Evolutionary conservation across 2,888 invertebrate species (phyloP).

Genomic region (Lepidonotus clava): DNA sequence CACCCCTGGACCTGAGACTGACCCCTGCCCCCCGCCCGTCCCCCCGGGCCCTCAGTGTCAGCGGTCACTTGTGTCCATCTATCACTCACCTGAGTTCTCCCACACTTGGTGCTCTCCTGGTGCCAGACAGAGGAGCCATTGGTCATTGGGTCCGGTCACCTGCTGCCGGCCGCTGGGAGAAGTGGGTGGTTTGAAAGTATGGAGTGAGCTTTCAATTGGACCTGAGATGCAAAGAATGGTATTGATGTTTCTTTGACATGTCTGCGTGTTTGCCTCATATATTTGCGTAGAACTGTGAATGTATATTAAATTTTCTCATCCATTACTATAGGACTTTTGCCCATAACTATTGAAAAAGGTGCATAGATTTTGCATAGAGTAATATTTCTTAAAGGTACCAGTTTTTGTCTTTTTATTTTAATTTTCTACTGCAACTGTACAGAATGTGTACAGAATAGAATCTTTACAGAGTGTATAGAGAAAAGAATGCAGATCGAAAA

Average conservation of each 20-base stretch:
- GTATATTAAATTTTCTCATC: not conserved
- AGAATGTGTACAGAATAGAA: no score
- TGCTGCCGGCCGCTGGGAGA: not conserved
- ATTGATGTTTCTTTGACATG: not conserved
- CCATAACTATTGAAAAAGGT: no score
- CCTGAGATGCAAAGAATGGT: slow-evolving; percentile 19
- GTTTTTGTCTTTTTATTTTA: no score
- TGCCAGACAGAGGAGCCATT: not conserved
- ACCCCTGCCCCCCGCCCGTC: not conserved
- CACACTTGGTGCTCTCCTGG: not conserved
- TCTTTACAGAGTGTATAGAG: no score
- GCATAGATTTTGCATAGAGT: no score
- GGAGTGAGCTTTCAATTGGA: not conserved
- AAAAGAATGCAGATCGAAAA: no score
- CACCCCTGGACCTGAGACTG: not conserved
- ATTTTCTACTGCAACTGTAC: no score
- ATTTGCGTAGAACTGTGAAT: not conserved
- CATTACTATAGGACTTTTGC: no score
- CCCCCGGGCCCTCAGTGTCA: not conserved
- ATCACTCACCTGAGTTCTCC: slow-evolving; percentile 28
- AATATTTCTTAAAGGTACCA: no score
- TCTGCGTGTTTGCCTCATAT: not conserved
- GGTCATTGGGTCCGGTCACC: not conserved
- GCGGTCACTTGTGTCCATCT: slow-evolving; percentile 34
- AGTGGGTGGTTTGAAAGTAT: not conserved